Evolutionary conservation across 2,797 vertebrate species (phyloP), one percentile per base, ranked within the genome.

Genomic region (Platalea minor): DNA sequence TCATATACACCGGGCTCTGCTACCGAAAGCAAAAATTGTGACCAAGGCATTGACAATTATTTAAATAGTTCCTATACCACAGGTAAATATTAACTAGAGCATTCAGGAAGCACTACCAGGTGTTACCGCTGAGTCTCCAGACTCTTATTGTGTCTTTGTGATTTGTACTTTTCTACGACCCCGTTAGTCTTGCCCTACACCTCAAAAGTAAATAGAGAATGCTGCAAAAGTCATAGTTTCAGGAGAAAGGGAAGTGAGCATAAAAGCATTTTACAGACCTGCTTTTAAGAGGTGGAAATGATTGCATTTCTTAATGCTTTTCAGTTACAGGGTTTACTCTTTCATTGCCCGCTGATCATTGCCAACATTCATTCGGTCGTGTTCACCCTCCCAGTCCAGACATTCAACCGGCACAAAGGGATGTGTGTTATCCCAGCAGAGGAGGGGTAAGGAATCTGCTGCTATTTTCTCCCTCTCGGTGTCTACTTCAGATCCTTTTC

Each of bases 41-140:
- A 63, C 33, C 31, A 37, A 84, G 89, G 69, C 11, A 72, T 50
- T 23, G 18, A 81, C 56, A 65, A 15, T 61, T 76, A 95, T 73
- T 93, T 94, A 95, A 96, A 87, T 87, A 93, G 63, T 61, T 79
- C 37, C 45, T 88, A 69, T 77, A 56, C 28, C 37, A 57, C 59
- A 48, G 96, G 96, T 97, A 97, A 98, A 98, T 94, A 98, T 98
- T 98, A 98, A 98, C 98, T 76, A 91, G 77, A 85, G 50, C 50
- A 41, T 39, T 95, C 89, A 75, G 97, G 92, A 96, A 95, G 80
- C 46, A 87, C 46, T 91, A 88, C n/a, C 35, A 87, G 60, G 77
- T 59, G 48, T 96, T 98, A 96, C 97, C 97, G 94, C 87, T 10
- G 57, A 76, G 86, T 50, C 72, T 50, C 2, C 76, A 57, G 78